Evolutionary conservation across 2,113 vertebrate species (phyloP), one percentile per base, ranked within the genome.

Genomic region (Calidris pugnax): DNA sequence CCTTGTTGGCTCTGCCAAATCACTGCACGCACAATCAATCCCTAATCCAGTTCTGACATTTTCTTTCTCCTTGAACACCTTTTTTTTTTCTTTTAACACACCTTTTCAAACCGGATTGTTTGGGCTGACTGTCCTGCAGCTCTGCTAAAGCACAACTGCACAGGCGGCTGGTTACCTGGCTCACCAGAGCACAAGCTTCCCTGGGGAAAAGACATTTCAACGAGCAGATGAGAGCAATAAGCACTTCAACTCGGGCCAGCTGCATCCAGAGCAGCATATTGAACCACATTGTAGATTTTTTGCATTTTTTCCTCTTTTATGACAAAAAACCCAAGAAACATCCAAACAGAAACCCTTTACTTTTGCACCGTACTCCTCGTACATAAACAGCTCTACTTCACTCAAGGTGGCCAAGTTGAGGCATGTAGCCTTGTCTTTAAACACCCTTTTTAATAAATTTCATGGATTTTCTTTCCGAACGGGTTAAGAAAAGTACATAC

Each of bases 1-100:
- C 93, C 92, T 93, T 2, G 7, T 86, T 66, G 59, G 47, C 45
- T 83, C 39, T 93, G 92, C 72, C 89, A 92, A 96, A 68, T 47
- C 95, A 81, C 83, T 84, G 72, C 79, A 94, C 0, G 4, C n/a
- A 69, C 79, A 90, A 84, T 90, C 86, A 90, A 95, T 71, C 79
- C 75, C 68, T 77, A 88, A 90, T 77, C 63, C 72, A 77, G 50
- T 86, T 90, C 63, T 83, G 85, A 87, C 30, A 24, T 59, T 60
- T 81, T 73, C 24, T 74, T 87, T 72, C 79, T 48, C 74, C 39
- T 73, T 43, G 30, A 83, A 75, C 5, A 7, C 3, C 6, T 32
- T 28, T 62, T 13, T 39, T 39, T 39, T 57, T n/a, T 48, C 41
- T 56, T 53, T 39, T 14, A 6, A 67, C 26, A 41, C 0, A 2